Percentiles rank a stretch among this genome's conserved stretches.
Evolutionary conservation across 2,797 vertebrate genomes (phyloP).

Genomic region (Eulemur rubriventer): DNA sequence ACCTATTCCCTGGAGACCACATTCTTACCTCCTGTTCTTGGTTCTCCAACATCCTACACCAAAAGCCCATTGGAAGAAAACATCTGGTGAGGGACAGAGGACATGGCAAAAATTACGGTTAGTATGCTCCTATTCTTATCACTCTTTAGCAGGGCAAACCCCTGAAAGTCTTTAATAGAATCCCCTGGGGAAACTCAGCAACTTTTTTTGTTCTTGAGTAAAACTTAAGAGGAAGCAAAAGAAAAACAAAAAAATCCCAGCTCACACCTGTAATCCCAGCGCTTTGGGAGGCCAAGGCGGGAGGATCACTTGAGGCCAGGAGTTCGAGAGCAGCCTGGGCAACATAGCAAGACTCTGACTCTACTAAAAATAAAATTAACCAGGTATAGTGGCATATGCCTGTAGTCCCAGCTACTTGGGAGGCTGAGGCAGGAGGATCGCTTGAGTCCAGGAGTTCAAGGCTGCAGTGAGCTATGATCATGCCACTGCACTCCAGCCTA

Average conservation of each 20-base stretch:
- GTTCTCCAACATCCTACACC: conserved; percentile 91
- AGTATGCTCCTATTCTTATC: neutral
- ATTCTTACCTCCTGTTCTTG: conserved; percentile 92
- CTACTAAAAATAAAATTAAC: neutral
- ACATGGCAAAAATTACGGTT: neutral
- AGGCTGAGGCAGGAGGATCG: neutral
- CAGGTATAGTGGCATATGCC: neutral
- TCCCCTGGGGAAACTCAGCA: conserved; percentile 12
- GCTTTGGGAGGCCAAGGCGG: too few species aligned
- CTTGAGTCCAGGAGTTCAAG: neutral
- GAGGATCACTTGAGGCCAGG: neutral
- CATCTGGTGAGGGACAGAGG: conserved; percentile 83
- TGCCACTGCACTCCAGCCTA: neutral
- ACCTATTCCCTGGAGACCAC: neutral
- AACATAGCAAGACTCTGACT: neutral
- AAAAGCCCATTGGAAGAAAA: conserved; percentile 80
- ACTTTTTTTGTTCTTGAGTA: neutral
- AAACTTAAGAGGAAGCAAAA: conserved; percentile 36
- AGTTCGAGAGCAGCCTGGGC: neutral
- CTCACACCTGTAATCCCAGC: neutral
- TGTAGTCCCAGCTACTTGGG: neutral
- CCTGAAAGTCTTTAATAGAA: neutral
- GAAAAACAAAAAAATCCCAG: neutral
- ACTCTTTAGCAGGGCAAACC: conserved; percentile 11
- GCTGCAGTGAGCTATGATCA: neutral